phyloP scores from a whole-genome alignment of 2,797 vertebrate genomes.

The Parauchenoglanis ngamensis region DNA sequence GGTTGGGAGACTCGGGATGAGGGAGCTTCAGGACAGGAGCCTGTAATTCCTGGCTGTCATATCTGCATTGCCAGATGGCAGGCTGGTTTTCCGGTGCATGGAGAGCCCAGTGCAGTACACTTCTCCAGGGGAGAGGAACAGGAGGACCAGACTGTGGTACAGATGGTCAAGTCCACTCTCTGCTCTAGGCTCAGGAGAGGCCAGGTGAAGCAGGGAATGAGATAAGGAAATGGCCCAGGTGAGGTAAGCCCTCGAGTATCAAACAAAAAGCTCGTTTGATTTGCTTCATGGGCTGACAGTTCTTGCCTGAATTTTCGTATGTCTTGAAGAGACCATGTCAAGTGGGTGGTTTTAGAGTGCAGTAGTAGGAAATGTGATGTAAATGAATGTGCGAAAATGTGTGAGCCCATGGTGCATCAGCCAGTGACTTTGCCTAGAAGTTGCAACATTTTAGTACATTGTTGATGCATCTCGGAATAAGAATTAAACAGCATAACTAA shows the following conservation, averaged over 20 bases:
- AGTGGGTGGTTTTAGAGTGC: neutral
- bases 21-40: slow-evolving; percentile 27
- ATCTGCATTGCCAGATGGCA: slow-evolving; percentile 58
- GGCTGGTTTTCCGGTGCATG: slow-evolving; percentile 33
- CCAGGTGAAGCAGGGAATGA: slow-evolving; percentile 60
- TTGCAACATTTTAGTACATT: neutral
- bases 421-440: neutral
- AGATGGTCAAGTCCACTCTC: slow-evolving; percentile 72
- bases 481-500: neutral
- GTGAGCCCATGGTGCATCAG: neutral
- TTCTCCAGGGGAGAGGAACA: slow-evolving; percentile 43
- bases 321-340: neutral
- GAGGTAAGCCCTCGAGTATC: slow-evolving; percentile 41
- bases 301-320: slow-evolving; percentile 1
- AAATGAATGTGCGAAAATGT: neutral
- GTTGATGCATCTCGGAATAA: neutral
- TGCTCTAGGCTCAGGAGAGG: slow-evolving; percentile 47
- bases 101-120: slow-evolving; percentile 24
- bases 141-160: slow-evolving; percentile 73
- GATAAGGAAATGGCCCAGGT: slow-evolving; percentile 71
- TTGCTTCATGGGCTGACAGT: slow-evolving; percentile 27
- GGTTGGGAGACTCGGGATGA: slow-evolving; percentile 52
- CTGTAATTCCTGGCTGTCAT: slow-evolving; percentile 47
- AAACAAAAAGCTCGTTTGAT: slow-evolving; percentile 51
- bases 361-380: neutral